Evolutionary conservation across 2,113 vertebrate genomes (phyloP).

Genomic region (Labeo catla): DNA sequence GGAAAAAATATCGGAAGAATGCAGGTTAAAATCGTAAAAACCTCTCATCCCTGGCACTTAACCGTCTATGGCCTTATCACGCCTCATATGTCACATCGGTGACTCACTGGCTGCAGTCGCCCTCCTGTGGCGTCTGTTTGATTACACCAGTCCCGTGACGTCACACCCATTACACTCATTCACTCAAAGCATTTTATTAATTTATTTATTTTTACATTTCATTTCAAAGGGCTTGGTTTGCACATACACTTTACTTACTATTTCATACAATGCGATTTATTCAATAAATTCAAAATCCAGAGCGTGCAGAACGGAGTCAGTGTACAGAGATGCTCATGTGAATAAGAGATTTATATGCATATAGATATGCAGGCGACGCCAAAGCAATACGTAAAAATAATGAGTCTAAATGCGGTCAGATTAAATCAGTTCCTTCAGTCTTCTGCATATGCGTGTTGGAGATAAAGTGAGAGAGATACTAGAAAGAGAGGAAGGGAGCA

Average conservation of each 20-base stretch:
- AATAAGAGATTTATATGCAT: not conserved
- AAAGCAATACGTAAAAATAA: not conserved
- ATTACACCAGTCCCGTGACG: conserved; percentile 15
- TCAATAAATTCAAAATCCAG: not conserved
- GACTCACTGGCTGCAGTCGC: conserved; percentile 56
- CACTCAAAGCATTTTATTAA: not conserved
- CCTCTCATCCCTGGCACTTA: conserved; percentile 29
- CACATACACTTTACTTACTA: not conserved
- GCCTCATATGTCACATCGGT: conserved; percentile 1
- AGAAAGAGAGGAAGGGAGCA: not conserved
- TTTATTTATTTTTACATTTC: not conserved
- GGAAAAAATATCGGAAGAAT: conserved; percentile 19
- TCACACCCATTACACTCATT: conserved; percentile 13
- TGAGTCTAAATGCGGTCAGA: not conserved
- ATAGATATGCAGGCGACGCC: not conserved
- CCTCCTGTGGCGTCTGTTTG: conserved; percentile 65
- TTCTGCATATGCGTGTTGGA: conserved; percentile 10
- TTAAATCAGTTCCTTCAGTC: not conserved
- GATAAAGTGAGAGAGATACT: not conserved
- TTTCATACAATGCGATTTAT: not conserved
- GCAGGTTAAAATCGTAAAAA: conserved; percentile 17
- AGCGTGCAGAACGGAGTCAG: not conserved
- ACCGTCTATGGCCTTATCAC: conserved; percentile 26
- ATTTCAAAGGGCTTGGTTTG: not conserved
- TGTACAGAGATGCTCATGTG: not conserved